Percentiles rank a stretch among this genome's conserved stretches.
Evolutionary conservation across 2,888 invertebrate genomes (phyloP).

Genomic region (Nemapogon koenigi): DNA sequence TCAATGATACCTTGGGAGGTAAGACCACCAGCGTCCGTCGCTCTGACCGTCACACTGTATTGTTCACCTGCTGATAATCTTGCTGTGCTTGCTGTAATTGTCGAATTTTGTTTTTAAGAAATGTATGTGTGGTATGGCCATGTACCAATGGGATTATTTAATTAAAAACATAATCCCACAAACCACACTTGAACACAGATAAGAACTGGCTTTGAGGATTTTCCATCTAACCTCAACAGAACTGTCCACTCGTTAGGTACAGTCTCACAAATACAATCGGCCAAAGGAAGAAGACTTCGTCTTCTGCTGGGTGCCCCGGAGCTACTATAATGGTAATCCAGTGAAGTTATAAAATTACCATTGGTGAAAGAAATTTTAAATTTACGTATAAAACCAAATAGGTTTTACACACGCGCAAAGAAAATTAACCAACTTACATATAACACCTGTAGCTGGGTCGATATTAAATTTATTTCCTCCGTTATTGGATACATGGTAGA

Average conservation of each 20-base stretch:
- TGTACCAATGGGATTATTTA: too few relatives aligned
- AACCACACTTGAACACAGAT: too few relatives aligned
- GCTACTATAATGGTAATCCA: too few relatives aligned
- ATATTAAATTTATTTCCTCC: constrained; percentile 87
- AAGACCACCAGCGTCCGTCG: constrained; percentile 80
- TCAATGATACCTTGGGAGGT: constrained; percentile 88
- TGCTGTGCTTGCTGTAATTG: constrained; percentile 73
- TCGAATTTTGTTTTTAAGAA: too few relatives aligned
- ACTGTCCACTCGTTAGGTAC: too few relatives aligned
- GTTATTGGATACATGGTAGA: constrained; percentile 91
- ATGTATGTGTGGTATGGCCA: too few relatives aligned
- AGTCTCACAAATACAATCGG: too few relatives aligned
- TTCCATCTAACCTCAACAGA: too few relatives aligned
- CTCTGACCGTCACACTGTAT: constrained; percentile 87
- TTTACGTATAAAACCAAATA: background rate
- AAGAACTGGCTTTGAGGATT: too few relatives aligned
- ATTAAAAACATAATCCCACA: too few relatives aligned
- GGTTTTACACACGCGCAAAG: background rate
- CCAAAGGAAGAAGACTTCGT: too few relatives aligned
- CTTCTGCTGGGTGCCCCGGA: too few relatives aligned
- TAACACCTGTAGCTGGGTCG: constrained; percentile 78
- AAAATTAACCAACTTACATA: constrained; percentile 47
- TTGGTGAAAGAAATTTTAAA: background rate
- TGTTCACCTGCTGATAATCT: constrained; percentile 86
- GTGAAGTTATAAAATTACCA: background rate